Percentiles rank a stretch among this genome's conserved stretches.
phyloP scores from a whole-genome alignment of 2,113 vertebrate genomes.

The Stercorarius parasiticus region DNA sequence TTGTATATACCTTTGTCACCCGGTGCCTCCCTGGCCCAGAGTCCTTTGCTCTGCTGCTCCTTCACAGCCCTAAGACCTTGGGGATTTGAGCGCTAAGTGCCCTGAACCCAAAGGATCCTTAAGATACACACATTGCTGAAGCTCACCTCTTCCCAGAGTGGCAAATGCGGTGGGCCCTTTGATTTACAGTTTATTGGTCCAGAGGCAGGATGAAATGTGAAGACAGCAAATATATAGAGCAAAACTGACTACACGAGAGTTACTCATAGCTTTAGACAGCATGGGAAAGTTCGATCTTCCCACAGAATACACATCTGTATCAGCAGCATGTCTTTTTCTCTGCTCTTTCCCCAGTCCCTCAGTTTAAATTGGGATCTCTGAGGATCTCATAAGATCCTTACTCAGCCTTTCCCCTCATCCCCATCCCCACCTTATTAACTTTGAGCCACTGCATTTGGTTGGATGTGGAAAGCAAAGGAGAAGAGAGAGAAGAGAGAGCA shows the following conservation, averaged over 20 bases:
- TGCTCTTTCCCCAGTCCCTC: neutral
- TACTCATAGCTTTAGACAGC: neutral
- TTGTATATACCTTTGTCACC: neutral
- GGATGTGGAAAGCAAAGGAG: neutral
- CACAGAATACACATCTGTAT: rapidly evolving
- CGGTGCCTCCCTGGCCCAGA: neutral
- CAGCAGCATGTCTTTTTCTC: neutral
- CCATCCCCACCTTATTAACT: neutral
- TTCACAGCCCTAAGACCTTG: neutral
- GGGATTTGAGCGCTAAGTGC: neutral
- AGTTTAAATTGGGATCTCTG: neutral
- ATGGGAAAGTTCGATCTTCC: neutral
- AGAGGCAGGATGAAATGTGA: neutral
- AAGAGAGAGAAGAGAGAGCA: neutral
- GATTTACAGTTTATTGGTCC: neutral
- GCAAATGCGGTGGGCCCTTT: neutral
- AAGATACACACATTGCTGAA: neutral
- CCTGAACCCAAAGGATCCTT: neutral
- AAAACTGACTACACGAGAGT: neutral
- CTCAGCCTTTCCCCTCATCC: neutral
- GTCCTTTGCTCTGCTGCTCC: neutral
- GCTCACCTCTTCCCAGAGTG: neutral
- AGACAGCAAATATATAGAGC: neutral
- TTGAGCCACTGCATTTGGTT: neutral
- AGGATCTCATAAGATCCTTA: neutral